These are phyloP conservation scores for Dreissena rostriformis DNA, from an alignment of 1,140 invertebrate species.

Conservation along the genomic window DNA sequence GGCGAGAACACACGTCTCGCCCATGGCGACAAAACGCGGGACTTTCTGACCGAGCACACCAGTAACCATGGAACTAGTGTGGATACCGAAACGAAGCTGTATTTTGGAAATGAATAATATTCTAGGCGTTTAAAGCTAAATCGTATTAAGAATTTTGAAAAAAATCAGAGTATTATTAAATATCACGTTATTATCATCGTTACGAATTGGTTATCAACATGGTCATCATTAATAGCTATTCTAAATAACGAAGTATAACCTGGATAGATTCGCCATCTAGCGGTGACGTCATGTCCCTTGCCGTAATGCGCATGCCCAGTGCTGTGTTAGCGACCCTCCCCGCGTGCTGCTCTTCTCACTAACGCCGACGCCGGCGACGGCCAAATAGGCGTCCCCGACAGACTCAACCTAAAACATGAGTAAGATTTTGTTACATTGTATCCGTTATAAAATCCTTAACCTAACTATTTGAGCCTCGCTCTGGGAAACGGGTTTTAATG, in stretches of 20 bases:
- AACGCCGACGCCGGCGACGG: constrained; percentile 82
- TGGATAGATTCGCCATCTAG: no score
- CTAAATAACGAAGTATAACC: no score
- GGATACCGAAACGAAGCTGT: constrained; percentile 95
- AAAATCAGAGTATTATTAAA: no score
- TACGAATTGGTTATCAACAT: no score
- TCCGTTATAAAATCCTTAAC: no score
- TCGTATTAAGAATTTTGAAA: no score
- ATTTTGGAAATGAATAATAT: neutral
- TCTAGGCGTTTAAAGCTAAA: no score
- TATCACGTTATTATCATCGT: no score
- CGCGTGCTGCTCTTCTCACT: constrained; percentile 60
- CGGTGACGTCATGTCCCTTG: constrained; percentile 58
- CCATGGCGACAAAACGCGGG: constrained; percentile 78
- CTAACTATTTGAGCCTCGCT: no score
- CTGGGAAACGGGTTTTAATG: no score
- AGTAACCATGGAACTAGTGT: constrained; percentile 84
- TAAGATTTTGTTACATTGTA: no score
- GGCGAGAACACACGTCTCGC: constrained; percentile 79
- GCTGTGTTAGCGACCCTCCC: constrained; percentile 69
- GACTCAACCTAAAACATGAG: constrained; percentile 87
- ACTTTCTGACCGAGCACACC: constrained; percentile 76
- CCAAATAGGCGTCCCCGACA: constrained; percentile 77
- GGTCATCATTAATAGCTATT: no score
- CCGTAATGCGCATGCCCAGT: constrained; percentile 60